Percentiles rank a stretch among this genome's conserved stretches.
Conservation (phyloP, 37 sponge, comb jelly and placozoan genomes). For the Spongia lamella region DNA sequence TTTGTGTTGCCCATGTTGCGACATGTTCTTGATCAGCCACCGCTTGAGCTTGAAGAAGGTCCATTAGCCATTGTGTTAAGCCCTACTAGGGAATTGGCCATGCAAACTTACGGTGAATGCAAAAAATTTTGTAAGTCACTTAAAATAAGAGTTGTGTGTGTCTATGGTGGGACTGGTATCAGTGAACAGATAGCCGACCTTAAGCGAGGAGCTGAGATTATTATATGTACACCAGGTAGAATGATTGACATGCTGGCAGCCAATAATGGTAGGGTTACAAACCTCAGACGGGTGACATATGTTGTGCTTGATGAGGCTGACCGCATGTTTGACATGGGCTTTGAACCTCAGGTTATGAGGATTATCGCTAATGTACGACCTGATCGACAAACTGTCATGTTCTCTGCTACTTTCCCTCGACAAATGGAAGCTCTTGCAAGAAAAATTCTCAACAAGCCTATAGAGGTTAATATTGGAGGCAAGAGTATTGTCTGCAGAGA, state of each 20-base stretch:
- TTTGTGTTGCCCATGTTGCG: conserved; percentile 94
- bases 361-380: conserved; percentile 87
- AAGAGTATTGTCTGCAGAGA: conserved; percentile 95
- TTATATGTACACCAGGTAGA: conserved; percentile 97
- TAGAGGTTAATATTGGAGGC: conserved; percentile 96
- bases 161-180: conserved; percentile 98
- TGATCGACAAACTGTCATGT: conserved; percentile 97
- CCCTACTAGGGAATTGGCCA: conserved; percentile 94
- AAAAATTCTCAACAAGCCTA: conserved; percentile 88
- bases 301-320: conserved; percentile 98
- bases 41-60: conserved; percentile 85
- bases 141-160: conserved; percentile 81
- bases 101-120: conserved; percentile 91
- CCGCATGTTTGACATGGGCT: conserved; percentile 99
- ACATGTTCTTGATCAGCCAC: conserved; percentile 90
- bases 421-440: conserved; percentile 98
- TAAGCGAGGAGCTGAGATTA: conserved; percentile 94
- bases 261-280: conserved; percentile 94
- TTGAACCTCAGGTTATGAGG: conserved; percentile 96
- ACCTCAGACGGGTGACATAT: conserved; percentile 88
- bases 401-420: conserved; percentile 98
- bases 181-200: conserved; percentile 98
- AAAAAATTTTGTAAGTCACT: conserved; percentile 89
- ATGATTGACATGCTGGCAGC: conserved; percentile 99
- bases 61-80: conserved; percentile 89